phyloP scores from a whole-genome alignment of 2,888 invertebrate genomes.

The Hetaerina titia region DNA sequence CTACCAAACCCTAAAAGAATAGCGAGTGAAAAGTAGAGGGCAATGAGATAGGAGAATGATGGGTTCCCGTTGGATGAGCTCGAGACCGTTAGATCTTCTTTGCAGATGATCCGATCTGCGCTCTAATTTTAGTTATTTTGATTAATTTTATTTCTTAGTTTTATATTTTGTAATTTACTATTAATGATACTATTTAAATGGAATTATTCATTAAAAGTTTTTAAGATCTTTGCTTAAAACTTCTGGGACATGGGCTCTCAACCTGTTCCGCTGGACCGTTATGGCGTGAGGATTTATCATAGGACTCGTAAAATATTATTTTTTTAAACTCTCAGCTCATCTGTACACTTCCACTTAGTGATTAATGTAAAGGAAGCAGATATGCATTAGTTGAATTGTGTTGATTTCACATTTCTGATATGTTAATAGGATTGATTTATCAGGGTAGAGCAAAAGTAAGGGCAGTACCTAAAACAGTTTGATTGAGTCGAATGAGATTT shows the following conservation, averaged over 20 bases:
- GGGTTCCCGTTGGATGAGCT: slow-evolving; percentile 3
- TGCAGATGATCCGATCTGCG: slow-evolving; percentile 39
- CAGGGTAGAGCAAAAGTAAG: background rate
- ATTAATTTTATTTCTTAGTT: slow-evolving; percentile 35
- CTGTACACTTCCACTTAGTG: background rate
- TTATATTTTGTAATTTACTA: slow-evolving; percentile 28
- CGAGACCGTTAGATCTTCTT: slow-evolving; percentile 29
- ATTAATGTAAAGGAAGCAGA: background rate
- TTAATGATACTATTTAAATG: slow-evolving; percentile 13
- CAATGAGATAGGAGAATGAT: slow-evolving; percentile 25
- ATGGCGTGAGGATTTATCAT: background rate
- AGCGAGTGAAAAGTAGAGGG: slow-evolving; percentile 39
- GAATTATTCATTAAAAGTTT: slow-evolving; percentile 22
- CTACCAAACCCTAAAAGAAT: slow-evolving; percentile 22
- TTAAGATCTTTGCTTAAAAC: slow-evolving; percentile 25
- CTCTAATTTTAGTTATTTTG: background rate
- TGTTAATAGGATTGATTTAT: background rate
- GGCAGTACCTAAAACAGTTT: background rate
- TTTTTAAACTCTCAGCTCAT: background rate
- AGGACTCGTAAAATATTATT: background rate
- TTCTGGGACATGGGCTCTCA: slow-evolving; percentile 32
- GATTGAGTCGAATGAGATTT: background rate
- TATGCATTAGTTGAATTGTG: background rate
- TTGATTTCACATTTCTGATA: background rate
- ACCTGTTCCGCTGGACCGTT: slow-evolving; percentile 8